phyloP scores from a whole-genome alignment of 2,797 vertebrate species.

The Aselliscus stoliczkanus region DNA sequence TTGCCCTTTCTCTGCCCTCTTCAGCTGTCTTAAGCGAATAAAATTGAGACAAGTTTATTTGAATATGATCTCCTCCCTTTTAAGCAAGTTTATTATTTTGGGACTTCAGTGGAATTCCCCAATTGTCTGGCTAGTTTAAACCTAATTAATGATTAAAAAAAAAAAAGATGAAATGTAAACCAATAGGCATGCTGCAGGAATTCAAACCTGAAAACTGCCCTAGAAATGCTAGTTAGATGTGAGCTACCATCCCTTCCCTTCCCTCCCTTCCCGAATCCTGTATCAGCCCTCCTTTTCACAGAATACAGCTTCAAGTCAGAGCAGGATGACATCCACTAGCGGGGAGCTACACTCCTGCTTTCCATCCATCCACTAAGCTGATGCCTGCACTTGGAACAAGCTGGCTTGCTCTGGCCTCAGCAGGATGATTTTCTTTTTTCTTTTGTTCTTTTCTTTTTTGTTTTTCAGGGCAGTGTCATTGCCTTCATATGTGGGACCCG shows the following conservation, averaged over 20 bases:
- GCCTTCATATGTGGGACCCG: too few species aligned
- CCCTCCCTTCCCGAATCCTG: neutral
- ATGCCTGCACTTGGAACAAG: constrained; percentile 25
- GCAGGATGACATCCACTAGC: neutral
- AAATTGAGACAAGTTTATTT: constrained; percentile 72
- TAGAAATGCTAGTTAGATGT: constrained; percentile 9
- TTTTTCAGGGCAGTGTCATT: too few species aligned
- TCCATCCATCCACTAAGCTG: constrained; percentile 16
- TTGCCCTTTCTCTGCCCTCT: constrained; percentile 75
- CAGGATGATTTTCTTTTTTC: constrained; percentile 67
- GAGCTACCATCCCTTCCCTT: neutral
- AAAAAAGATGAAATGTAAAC: constrained; percentile 26
- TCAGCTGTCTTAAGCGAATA: constrained; percentile 72
- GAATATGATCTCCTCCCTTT: constrained; percentile 72
- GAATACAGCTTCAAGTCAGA: constrained; percentile 25
- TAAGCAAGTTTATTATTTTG: constrained; percentile 69
- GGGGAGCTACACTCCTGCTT: neutral
- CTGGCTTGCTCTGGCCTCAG: constrained; percentile 20
- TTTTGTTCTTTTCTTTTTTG: too few species aligned
- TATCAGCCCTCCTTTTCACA: constrained; percentile 18
- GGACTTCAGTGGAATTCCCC: constrained; percentile 61
- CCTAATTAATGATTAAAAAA: constrained; percentile 42
- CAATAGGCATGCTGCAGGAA: neutral
- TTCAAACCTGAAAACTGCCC: neutral
- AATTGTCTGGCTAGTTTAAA: constrained; percentile 57